Evolutionary conservation across 2,113 vertebrate species (phyloP).

Genomic region (Sorex araneus): DNA sequence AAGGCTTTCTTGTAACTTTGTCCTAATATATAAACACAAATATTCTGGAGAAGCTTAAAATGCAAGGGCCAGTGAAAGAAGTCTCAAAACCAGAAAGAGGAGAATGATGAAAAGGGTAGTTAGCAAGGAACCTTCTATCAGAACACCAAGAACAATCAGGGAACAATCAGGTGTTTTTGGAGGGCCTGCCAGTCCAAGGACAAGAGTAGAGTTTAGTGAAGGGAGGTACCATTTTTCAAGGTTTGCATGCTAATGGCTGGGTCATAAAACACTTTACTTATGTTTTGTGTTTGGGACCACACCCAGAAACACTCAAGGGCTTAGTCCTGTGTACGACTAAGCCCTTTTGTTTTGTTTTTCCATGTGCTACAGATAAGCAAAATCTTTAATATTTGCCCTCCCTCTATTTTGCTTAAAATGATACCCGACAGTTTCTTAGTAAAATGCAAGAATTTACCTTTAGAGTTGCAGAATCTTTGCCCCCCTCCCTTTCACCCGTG

Average conservation of each 20-base stretch:
- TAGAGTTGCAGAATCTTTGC: no score
- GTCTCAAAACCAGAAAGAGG: background rate
- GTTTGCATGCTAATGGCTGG: background rate
- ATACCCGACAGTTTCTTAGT: no score
- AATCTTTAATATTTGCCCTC: no score
- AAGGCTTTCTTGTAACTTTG: background rate
- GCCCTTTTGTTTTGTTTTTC: no score
- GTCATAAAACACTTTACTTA: background rate
- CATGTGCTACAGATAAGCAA: no score
- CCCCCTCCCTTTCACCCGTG: no score
- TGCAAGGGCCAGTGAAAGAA: background rate
- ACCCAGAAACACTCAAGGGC: no score
- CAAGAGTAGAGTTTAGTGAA: background rate
- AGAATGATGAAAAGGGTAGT: background rate
- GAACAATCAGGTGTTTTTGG: background rate
- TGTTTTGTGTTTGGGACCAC: no score
- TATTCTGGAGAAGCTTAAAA: background rate
- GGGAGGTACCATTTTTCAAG: background rate
- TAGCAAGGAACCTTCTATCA: background rate
- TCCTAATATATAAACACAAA: background rate
- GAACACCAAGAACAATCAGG: background rate
- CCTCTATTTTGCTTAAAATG: no score
- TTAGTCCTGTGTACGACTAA: no score
- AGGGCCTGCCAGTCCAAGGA: background rate
- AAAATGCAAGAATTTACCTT: no score